Evolutionary conservation across 2,797 vertebrate genomes (phyloP), one percentile per base, ranked within the genome.

Genomic region (Darevskia mixta): DNA sequence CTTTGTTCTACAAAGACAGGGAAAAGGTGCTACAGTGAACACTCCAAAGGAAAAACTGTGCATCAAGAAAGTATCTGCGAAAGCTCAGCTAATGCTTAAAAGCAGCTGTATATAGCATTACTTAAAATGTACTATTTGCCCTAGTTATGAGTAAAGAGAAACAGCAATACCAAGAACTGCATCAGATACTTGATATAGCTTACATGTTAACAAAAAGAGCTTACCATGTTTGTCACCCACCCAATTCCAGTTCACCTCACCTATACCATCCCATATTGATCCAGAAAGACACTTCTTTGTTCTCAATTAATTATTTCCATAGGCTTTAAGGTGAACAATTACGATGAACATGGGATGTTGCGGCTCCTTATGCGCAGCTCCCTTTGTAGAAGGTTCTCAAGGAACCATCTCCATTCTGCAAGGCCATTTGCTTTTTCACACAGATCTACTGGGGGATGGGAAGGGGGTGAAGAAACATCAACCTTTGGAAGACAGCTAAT

Each of bases 1-100:
- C 98, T 97, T 94, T 99, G 98, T 92, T 99, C 98, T 99, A 88
- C 43, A 87, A 17, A 86, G 88, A 92, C 23, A 77, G 82, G 82
- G 38, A 20, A 32, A 17, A 15, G 23, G 58, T 2, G 58, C 79
- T 20, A 77, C 13, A 45, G 72, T 66, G 82, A 72, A 83, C n/a
- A 90, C 9, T 45, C 25, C 1, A 81, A 84, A 41, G 27, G 49
- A 2, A 78, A 82, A 82, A 7, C 17, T 5, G 35, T 8, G 3
- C 2, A 64, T 66, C 20, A 32, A 55, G 3, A 64, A 32, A 55
- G 13, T 86, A 79, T 3, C 61, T 29, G 23, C 41, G 20, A 17
- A 83, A 25, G 17, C 32, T 32, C 25, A 79, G 43, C 43, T 71
- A 69, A 71, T 25, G 45, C 61, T 67, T 41, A 38, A n/a, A 55